Evolutionary conservation across 2,797 vertebrate species (phyloP).

Genomic region (Avahi laniger): DNA sequence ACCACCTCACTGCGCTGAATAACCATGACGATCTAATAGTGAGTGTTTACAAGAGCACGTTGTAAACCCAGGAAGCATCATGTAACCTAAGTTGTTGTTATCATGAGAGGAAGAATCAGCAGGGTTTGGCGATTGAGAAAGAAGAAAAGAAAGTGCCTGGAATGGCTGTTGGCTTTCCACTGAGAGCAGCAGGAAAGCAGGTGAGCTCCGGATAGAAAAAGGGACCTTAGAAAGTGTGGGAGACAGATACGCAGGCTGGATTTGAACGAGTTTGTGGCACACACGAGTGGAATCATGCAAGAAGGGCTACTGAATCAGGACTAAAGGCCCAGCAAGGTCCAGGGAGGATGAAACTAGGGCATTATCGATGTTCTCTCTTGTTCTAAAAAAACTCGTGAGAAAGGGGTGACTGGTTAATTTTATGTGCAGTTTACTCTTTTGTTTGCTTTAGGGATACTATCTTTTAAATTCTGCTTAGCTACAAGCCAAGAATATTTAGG

Average conservation of each 20-base stretch:
- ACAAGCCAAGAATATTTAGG: background rate
- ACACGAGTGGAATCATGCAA: fast-evolving
- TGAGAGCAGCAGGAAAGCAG: background rate
- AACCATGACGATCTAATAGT: background rate
- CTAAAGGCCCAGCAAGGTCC: background rate
- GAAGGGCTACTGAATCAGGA: background rate
- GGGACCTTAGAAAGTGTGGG: no score
- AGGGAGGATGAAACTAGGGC: background rate
- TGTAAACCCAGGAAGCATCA: background rate
- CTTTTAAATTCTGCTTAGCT: background rate
- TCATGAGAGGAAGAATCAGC: background rate
- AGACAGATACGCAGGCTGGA: background rate
- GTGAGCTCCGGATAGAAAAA: background rate
- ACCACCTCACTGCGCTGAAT: background rate
- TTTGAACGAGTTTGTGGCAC: background rate
- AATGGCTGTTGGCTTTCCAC: background rate
- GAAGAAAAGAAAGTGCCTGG: background rate
- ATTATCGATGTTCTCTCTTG: background rate
- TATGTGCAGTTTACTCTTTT: background rate
- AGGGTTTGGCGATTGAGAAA: background rate
- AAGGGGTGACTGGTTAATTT: background rate
- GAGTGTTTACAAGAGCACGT: background rate
- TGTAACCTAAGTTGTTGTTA: background rate
- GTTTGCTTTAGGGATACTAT: background rate
- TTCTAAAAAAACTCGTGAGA: background rate